Conservation (phyloP, 2,797 vertebrate species). For the Brachymystax lenok region DNA sequence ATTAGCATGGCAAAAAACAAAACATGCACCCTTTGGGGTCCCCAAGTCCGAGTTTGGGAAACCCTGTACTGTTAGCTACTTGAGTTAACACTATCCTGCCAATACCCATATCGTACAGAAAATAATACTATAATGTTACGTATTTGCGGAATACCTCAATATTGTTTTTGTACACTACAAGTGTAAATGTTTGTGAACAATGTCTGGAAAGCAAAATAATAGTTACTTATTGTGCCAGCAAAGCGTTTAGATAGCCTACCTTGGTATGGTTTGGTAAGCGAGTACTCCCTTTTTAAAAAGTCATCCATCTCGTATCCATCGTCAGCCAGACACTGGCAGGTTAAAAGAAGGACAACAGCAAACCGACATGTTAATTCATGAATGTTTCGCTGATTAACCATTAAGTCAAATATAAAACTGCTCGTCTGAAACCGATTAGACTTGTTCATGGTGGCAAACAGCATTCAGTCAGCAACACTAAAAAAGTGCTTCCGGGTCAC, state of each 20-base stretch:
- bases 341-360: constrained; percentile 34
- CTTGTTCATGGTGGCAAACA: constrained; percentile 46
- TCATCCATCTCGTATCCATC: constrained; percentile 81
- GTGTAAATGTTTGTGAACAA: background rate
- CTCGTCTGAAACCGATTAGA: constrained; percentile 21
- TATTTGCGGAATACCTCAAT: background rate
- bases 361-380: constrained; percentile 39
- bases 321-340: constrained; percentile 54
- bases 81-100: background rate
- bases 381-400: constrained; percentile 30
- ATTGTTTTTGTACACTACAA: background rate
- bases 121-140: background rate
- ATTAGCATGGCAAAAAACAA: too few species aligned
- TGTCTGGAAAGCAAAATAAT: background rate
- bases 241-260: constrained; percentile 65
- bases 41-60: background rate
- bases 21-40: too few species aligned
- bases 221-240: background rate
- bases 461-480: too few species aligned
- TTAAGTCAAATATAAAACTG: constrained; percentile 31
- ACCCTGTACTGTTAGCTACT: background rate
- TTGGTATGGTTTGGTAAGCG: constrained; percentile 88
- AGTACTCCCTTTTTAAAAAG: constrained; percentile 90
- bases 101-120: background rate
- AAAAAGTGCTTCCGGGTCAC: too few species aligned